Base-by-base conservation (phyloP, 2,113 vertebrate species). In the Thalassoma bifasciatum region DNA sequence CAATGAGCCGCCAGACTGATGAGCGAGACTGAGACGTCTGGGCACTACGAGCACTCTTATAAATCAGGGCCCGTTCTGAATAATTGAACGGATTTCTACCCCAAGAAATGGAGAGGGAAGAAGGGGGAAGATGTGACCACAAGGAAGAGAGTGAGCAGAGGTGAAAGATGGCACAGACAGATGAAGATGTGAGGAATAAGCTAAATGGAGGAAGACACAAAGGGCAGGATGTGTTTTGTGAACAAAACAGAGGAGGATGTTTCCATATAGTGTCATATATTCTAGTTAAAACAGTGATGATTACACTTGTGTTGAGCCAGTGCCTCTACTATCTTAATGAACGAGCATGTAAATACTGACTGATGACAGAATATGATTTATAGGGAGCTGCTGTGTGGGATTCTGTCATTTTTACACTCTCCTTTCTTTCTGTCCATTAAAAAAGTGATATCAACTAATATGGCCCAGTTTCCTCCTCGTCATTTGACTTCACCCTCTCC, bases 11-110 rank as follows among this genome's bases (percentile, higher is more conserved):
- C 61, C 76, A 82, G 69, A 81, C 77, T 79, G 76, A 87, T 84
- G 82, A 84, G 79, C 22, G 8, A 59, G 76, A 73, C 73, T 54
- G 66, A 80, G 64, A 71, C 10, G 75, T 79, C 83, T 83, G 77
- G 73, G 37, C 81, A 62, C 68, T 84, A 77, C 69, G 52, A 82
- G 85, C 72, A 52, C 82, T 65, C 67, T 86, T 76, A 86, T 89
- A 79, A 88, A 88, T 90, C 87, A 87, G 71, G 61, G 8, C 62
- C 17, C 3, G 4, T 34, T 72, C 49, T 90, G 74, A 91, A 90
- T 87, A 87, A 90, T 91, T 92, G 53, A 90, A 50, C 19, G 60
- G 21, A 57, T 73, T 68, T 71, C 58, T 66, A 66, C 71, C 81
- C 68, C n/a, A 34, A 75, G 83, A 80, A 75, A 79, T 66, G 70